Evolutionary conservation across 1,140 invertebrate species (phyloP), one percentile per base, ranked within the genome.

Genomic region (Berghia stephanieae): DNA sequence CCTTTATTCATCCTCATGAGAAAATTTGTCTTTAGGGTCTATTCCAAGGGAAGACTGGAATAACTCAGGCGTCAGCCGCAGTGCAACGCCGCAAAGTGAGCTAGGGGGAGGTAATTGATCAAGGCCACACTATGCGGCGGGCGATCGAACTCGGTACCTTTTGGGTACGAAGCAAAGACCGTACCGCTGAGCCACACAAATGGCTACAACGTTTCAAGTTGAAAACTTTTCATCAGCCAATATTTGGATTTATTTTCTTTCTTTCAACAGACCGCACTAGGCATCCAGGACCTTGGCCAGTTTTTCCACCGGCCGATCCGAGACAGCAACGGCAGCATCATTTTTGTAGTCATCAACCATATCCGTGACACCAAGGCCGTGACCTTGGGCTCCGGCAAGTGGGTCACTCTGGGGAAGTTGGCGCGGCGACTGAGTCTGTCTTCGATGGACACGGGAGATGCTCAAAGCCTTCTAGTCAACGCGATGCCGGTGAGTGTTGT

Each of bases 241-340:
- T 42, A 63, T 18, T 3, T 31, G n/a, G 3, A 21, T 57, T 42
- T 67, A 31, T 63, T 40, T 67, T 70, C 63, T 70, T 68, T 83
- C 44, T 78, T 63, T 80, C 88, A 84, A 40, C 85, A 94, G 92
- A 91, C 93, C 66, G 95, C 96, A 0, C 90, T 99, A 0, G 95
- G 95, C 79, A 92, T 96, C 70, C 94, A 96, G 85, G 96, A 99
- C 89, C 90, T 99, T 75, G 95, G 97, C 18, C 95, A 97, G 88
- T 91, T 99, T 36, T 97, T 96, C 89, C 94, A 97, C 87, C 94
- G 95, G 83, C 96, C 96, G 0, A 89, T 98, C 46, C 92, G 93
- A 80, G 96, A 98, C 88, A 91, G 92, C 2, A 94, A 96, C 86
- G 96, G 96, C 31, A 97, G 95, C 2, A 91, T 97, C n/a, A 95